Percentiles rank a stretch among this genome's conserved stretches.
Evolutionary conservation across 2,888 invertebrate genomes (phyloP).

Genomic region (Hyles lineata): DNA sequence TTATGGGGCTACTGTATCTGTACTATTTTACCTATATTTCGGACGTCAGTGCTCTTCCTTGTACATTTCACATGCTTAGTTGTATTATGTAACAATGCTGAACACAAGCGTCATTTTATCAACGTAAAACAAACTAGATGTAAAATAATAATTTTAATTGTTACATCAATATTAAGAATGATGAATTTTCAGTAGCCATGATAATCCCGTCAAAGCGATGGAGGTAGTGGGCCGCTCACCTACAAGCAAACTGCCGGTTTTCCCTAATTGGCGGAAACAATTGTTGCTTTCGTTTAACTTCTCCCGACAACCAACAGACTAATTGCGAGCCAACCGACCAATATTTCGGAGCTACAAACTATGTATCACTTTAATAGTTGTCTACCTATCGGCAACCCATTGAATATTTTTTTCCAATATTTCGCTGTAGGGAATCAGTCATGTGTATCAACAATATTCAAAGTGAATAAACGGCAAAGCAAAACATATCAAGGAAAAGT

Average conservation of each 20-base stretch:
- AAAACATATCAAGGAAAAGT: too few relatives aligned
- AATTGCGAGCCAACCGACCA: not conserved
- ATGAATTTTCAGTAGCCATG: not conserved
- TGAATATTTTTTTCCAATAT: too few relatives aligned
- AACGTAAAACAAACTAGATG: too few relatives aligned
- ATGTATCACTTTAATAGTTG: not conserved
- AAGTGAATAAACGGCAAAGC: too few relatives aligned
- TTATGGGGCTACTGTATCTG: too few relatives aligned
- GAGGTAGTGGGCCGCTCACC: not conserved
- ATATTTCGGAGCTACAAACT: not conserved
- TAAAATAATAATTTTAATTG: not conserved
- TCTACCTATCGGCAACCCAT: not conserved
- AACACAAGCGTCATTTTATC: too few relatives aligned
- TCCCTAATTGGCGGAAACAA: not conserved
- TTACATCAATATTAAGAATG: not conserved
- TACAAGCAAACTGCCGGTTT: not conserved
- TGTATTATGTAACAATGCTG: too few relatives aligned
- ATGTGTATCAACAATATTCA: too few relatives aligned
- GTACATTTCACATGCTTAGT: too few relatives aligned
- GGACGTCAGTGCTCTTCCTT: too few relatives aligned
- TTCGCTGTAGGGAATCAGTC: too few relatives aligned
- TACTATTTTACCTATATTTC: too few relatives aligned
- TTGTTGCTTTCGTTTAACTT: conserved; percentile 2
- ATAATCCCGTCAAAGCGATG: not conserved
- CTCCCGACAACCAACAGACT: not conserved